phyloP scores from a whole-genome alignment of 2,888 invertebrate species.

The Imbricaverruca yamaguchii region DNA sequence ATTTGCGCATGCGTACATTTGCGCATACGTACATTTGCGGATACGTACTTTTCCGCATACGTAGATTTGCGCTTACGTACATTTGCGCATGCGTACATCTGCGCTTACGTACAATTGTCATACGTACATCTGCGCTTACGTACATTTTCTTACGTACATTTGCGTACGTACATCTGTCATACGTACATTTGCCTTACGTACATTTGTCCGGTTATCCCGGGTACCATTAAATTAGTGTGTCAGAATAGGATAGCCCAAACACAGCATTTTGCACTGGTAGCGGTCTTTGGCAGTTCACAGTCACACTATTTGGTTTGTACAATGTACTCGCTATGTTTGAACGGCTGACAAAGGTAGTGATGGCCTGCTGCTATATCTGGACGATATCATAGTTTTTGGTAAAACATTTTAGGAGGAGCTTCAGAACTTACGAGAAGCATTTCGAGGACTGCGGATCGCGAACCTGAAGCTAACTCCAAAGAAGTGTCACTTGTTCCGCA shows the following conservation, averaged over 20 bases:
- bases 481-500: neutral
- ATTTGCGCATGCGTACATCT: too few species aligned
- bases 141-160: too few species aligned
- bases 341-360: neutral
- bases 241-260: neutral
- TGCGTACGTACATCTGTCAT: too few species aligned
- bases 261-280: neutral
- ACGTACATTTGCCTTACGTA: too few species aligned
- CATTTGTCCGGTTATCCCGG: neutral
- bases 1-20: too few species aligned
- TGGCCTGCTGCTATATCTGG: neutral
- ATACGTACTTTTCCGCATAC: too few species aligned
- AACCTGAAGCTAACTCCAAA: neutral
- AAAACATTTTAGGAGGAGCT: neutral
- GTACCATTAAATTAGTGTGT: neutral
- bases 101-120: too few species aligned
- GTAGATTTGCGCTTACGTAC: too few species aligned
- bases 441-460: neutral
- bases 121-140: too few species aligned
- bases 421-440: neutral
- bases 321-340: neutral
- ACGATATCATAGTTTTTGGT: neutral
- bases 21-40: neutral
- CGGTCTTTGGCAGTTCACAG: neutral
- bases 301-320: neutral